Conservation (phyloP, 2,113 vertebrate species). For the Pan troglodytes region DNA sequence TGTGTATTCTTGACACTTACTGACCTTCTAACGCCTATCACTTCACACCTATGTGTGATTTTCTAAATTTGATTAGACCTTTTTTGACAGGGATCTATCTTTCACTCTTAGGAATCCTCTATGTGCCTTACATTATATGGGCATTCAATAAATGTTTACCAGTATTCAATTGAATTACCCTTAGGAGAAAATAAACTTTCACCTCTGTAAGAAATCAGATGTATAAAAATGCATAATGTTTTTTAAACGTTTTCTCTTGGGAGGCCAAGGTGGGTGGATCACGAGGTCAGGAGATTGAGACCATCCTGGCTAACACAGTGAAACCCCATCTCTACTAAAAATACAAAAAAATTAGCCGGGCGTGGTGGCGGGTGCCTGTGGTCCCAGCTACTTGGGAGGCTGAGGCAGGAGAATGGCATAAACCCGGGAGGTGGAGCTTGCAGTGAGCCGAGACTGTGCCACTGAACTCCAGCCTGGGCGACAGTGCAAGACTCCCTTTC, state of each 20-base stretch:
- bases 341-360: too few relatives aligned
- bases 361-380: too few relatives aligned
- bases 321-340: too few relatives aligned
- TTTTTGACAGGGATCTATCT: neutral
- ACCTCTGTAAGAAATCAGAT: neutral
- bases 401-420: too few relatives aligned
- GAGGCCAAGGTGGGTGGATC: too few relatives aligned
- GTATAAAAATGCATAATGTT: neutral
- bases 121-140: neutral
- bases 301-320: too few relatives aligned
- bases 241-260: neutral
- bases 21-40: neutral
- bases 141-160: neutral
- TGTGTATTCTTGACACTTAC: neutral
- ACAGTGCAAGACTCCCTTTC: too few relatives aligned
- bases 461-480: too few relatives aligned
- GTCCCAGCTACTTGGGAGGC: too few relatives aligned
- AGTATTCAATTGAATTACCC: neutral
- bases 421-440: too few relatives aligned
- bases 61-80: neutral
- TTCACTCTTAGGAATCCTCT: neutral
- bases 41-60: neutral
- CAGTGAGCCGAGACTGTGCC: too few relatives aligned
- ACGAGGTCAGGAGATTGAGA: too few relatives aligned
- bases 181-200: neutral